phyloP scores from a whole-genome alignment of 1,140 invertebrate species.

The Sycophila sp. region DNA sequence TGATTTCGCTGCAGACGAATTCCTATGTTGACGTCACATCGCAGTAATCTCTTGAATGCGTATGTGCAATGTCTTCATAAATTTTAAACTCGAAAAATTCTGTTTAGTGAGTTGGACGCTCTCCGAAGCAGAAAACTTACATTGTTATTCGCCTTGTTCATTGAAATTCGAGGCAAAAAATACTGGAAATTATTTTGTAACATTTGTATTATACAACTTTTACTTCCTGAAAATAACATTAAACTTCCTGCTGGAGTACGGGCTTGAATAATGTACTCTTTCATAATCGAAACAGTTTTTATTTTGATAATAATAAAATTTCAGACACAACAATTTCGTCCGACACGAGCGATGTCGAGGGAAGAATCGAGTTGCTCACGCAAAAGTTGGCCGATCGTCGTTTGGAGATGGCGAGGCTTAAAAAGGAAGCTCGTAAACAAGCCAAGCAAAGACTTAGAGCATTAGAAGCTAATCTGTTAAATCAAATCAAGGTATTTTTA shows the following conservation, averaged over 20 bases:
- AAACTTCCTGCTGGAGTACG: too few relatives aligned
- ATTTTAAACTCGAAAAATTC: too few relatives aligned
- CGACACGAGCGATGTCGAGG: conserved; percentile 62
- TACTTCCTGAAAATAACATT: too few relatives aligned
- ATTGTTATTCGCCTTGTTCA: too few relatives aligned
- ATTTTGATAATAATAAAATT: conserved; percentile 20
- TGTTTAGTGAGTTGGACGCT: too few relatives aligned
- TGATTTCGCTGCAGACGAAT: neutral
- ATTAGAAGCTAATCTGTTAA: conserved; percentile 60
- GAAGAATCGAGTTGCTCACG: conserved; percentile 59
- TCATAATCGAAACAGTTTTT: neutral
- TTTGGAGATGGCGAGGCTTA: conserved; percentile 59
- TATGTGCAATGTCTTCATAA: neutral
- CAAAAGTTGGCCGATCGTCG: conserved; percentile 61
- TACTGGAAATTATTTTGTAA: too few relatives aligned
- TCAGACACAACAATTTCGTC: conserved; percentile 62
- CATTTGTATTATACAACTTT: too few relatives aligned
- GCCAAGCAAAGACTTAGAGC: conserved; percentile 60
- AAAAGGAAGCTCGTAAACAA: conserved; percentile 58
- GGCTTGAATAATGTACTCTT: neutral
- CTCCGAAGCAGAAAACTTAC: too few relatives aligned
- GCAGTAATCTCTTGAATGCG: too few relatives aligned
- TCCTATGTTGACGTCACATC: conserved; percentile 1
- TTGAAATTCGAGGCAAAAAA: too few relatives aligned
- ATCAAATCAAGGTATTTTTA: conserved; percentile 60